phyloP scores from a whole-genome alignment of 2,113 vertebrate species.

The Tupaia tana region DNA sequence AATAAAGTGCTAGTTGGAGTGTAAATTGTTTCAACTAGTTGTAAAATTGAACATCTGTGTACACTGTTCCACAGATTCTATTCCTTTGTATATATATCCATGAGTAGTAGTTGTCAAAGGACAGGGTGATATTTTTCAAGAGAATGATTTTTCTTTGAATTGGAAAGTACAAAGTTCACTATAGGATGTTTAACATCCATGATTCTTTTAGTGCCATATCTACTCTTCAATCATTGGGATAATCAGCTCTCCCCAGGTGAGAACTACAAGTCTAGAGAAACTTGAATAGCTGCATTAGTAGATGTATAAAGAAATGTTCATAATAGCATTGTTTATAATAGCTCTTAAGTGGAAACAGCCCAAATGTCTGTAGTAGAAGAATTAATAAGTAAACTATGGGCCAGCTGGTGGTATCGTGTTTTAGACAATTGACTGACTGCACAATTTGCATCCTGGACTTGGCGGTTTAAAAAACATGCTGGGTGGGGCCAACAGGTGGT shows the following conservation, averaged over 20 bases:
- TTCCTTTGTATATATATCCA: background rate
- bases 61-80: background rate
- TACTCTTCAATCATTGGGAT: background rate
- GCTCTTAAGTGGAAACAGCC: background rate
- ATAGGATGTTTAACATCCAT: background rate
- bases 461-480: too few species aligned
- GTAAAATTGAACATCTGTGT: background rate
- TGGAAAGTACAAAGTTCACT: background rate
- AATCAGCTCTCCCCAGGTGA: background rate
- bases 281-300: background rate
- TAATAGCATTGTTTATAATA: background rate
- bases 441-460: too few species aligned
- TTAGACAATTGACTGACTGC: too few species aligned
- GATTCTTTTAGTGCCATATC: background rate
- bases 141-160: background rate
- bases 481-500: too few species aligned
- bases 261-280: background rate
- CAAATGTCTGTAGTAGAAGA: background rate
- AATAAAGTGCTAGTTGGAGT: background rate
- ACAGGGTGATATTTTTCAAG: background rate
- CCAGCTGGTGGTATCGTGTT: too few species aligned
- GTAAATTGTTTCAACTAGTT: background rate
- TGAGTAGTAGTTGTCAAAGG: background rate
- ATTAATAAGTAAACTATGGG: constrained; percentile 18
- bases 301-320: background rate